Evolutionary conservation across 2,797 vertebrate species (phyloP), one percentile per base, ranked within the genome.

Genomic region (Thunnus albacares): DNA sequence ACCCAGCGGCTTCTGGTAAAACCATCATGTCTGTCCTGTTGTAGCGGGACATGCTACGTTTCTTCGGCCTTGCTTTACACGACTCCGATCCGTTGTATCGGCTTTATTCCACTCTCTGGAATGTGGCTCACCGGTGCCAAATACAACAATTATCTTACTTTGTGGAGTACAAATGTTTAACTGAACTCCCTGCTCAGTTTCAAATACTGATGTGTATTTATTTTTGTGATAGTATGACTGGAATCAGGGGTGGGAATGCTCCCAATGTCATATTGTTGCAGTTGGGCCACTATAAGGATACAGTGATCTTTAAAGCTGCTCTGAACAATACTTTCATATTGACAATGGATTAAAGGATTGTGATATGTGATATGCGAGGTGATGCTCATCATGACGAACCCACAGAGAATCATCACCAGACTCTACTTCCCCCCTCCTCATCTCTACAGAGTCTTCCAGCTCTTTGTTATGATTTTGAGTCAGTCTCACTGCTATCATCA

Each of bases 1-100:
- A 75, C 47, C 35, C 67, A 33, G 55, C 67, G 71, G 69, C 75
- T 72, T 86, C 87, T 90, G 90, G 33, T 91, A 78, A 90, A 90
- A 65, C 78, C 82, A 87, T 93, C 80, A 85, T 12, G 53, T 68
- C 64, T 26, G 80, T 72, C 56, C 65, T 38, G 65, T 63, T 35
- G 76, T 60, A 41, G 57, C 7, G 13, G 70, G 71, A 86, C 76
- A 59, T 28, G 80, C 59, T 58, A 71, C 28, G 58, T 73, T 83
- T 71, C 73, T 79, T 52, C 20, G 4, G 62, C 59, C 57, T 68
- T 20, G 0, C 51, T 78, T 56, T 9, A 26, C 81, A 33, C 17
- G 1, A 47, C 78, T 83, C 59, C 14, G 57, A 68, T 83, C 66
- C 69, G 76, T 52, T 51, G 75, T 51, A 53, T 70, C 71, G 55